Conservation (phyloP, 2,888 invertebrate species). For the Boloria selene region DNA sequence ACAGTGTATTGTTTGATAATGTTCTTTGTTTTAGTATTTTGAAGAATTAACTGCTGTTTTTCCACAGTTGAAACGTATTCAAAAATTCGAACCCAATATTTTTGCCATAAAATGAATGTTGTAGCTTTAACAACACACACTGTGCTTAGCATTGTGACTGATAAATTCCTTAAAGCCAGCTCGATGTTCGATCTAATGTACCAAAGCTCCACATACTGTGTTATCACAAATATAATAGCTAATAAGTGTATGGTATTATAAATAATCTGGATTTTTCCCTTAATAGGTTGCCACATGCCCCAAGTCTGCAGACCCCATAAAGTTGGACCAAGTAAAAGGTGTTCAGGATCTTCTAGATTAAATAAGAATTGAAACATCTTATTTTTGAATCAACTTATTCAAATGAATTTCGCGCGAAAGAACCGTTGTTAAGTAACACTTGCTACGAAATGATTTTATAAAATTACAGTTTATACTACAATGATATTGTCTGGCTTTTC, state of each 20-base stretch:
- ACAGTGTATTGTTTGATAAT: conserved; percentile 56
- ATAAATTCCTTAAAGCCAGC: conserved; percentile 62
- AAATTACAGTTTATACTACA: not conserved
- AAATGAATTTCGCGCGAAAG: no score
- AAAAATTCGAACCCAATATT: conserved; percentile 57
- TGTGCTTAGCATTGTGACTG: conserved; percentile 64
- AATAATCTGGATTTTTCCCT: conserved; percentile 42
- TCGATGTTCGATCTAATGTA: conserved; percentile 55
- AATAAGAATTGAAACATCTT: conserved; percentile 33
- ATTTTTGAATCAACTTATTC: no score
- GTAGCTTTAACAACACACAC: conserved; percentile 63
- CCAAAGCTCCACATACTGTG: conserved; percentile 68
- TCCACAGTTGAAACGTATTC: conserved; percentile 58
- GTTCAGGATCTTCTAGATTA: conserved; percentile 47
- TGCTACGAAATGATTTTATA: conserved; percentile 1
- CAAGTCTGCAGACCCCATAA: conserved; percentile 54
- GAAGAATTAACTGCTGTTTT: conserved; percentile 50
- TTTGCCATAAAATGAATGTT: conserved; percentile 62
- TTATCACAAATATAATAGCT: conserved; percentile 57
- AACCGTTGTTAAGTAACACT: not conserved
- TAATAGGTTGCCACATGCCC: conserved; percentile 58
- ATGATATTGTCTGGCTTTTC: not conserved
- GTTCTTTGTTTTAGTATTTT: conserved; percentile 44
- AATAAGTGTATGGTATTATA: conserved; percentile 53
- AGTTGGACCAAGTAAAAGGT: conserved; percentile 59